phyloP scores from a whole-genome alignment of 2,113 vertebrate genomes.

The Odontesthes bonariensis region DNA sequence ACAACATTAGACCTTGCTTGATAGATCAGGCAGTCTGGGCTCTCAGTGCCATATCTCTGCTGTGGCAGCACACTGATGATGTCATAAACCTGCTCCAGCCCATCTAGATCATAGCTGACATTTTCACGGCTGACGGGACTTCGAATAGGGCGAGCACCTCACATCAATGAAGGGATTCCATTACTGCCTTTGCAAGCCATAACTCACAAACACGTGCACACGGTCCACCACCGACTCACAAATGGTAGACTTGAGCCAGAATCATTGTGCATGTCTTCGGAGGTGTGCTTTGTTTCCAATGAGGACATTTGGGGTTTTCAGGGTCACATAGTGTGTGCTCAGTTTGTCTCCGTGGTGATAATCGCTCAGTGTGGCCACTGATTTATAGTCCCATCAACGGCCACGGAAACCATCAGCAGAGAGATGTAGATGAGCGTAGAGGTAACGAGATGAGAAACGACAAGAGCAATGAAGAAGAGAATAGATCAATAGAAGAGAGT shows the following conservation, averaged over 20 bases:
- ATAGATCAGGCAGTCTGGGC: constrained; percentile 43
- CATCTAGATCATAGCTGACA: constrained; percentile 77
- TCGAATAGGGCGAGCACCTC: constrained; percentile 64
- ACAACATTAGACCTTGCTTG: constrained; percentile 59
- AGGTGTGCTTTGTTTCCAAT: constrained; percentile 50
- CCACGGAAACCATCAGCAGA: constrained; percentile 74
- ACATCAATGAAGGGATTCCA: constrained; percentile 62
- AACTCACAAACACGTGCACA: constrained; percentile 37
- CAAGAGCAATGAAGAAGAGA: constrained; percentile 79
- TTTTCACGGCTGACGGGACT: constrained; percentile 77
- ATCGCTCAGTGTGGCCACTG: constrained; percentile 77
- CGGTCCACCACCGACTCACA: constrained; percentile 17
- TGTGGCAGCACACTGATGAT: constrained; percentile 81
- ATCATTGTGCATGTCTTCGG: constrained; percentile 49
- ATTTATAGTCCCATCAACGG: constrained; percentile 81
- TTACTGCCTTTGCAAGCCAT: constrained; percentile 72
- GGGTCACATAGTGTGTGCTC: constrained; percentile 64
- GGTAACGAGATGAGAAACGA: constrained; percentile 88
- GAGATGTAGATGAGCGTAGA: constrained; percentile 78
- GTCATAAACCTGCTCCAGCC: constrained; percentile 78
- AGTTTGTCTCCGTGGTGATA: constrained; percentile 74
- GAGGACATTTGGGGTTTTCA: constrained; percentile 69
- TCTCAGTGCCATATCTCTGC: constrained; percentile 64
- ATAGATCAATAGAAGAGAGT: constrained; percentile 90
- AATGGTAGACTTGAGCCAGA: constrained; percentile 49